Conservation (phyloP, 1,140 invertebrate species). For the Drosophila takahashii region DNA sequence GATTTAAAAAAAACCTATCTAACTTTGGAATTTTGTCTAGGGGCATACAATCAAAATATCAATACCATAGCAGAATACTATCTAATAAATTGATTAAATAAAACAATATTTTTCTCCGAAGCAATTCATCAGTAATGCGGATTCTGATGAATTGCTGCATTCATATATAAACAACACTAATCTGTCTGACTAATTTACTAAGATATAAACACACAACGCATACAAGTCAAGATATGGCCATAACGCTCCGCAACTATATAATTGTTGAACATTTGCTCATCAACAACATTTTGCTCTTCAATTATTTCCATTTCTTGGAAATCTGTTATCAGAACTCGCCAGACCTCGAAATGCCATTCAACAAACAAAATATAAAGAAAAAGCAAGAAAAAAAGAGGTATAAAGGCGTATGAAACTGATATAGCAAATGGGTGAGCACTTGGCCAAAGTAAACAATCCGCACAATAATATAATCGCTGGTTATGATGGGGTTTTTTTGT, state of each 20-base stretch:
- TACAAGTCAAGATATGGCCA: slow-evolving; percentile 52
- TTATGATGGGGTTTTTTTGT: not conserved
- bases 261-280: slow-evolving; percentile 46
- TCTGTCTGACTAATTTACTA: slow-evolving; percentile 5
- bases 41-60: too few species aligned
- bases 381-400: slow-evolving; percentile 2
- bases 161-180: slow-evolving; percentile 25
- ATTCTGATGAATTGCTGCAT: not conserved
- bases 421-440: slow-evolving; percentile 45
- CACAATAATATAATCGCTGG: slow-evolving; percentile 12
- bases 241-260: slow-evolving; percentile 39
- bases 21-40: too few species aligned
- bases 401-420: slow-evolving; percentile 34
- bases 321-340: slow-evolving; percentile 54
- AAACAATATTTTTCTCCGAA: not conserved
- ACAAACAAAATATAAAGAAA: slow-evolving; percentile 29
- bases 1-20: too few species aligned
- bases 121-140: not conserved
- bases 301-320: slow-evolving; percentile 75
- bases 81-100: not conserved
- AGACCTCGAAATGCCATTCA: slow-evolving; percentile 38
- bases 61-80: too few species aligned
- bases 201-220: not conserved
- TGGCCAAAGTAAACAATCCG: slow-evolving; percentile 19
- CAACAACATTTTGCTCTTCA: slow-evolving; percentile 75